A percentile compares a stretch with the other conserved stretches of the same genome.
Conservation (phyloP, 92 coral and sea anemone species). For the Parazoanthus swiftii region DNA sequence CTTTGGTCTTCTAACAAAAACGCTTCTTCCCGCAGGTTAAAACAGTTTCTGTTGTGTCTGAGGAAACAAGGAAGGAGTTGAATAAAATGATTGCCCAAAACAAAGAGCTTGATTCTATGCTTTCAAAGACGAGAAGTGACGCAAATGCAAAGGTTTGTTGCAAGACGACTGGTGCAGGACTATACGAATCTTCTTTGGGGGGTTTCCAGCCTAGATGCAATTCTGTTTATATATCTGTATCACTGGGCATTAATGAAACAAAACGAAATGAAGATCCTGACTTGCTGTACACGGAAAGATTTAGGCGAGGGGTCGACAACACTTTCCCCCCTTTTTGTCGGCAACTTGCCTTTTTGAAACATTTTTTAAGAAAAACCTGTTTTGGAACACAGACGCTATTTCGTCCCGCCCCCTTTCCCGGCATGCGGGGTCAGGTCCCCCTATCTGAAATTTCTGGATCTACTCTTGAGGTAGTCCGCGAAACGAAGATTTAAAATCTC, state of each 20-base stretch:
- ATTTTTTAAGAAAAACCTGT: too few relatives aligned
- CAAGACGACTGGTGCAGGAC: neutral
- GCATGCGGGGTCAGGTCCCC: too few relatives aligned
- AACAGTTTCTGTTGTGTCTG: constrained; percentile 87
- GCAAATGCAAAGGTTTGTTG: constrained; percentile 66
- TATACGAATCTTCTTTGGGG: neutral
- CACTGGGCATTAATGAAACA: neutral
- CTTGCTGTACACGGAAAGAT: neutral
- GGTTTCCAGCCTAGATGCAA: neutral
- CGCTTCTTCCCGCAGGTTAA: constrained; percentile 58
- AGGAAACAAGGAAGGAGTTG: constrained; percentile 79
- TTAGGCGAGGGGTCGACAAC: too few relatives aligned
- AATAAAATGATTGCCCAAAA: constrained; percentile 76
- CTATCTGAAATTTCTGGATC: too few relatives aligned
- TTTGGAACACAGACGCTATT: too few relatives aligned
- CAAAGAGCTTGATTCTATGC: constrained; percentile 64
- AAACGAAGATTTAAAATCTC: too few relatives aligned
- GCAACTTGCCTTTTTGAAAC: too few relatives aligned
- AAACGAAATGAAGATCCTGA: neutral
- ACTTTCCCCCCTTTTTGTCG: too few relatives aligned
- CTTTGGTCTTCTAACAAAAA: too few relatives aligned
- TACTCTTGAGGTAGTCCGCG: too few relatives aligned
- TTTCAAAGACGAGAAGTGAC: constrained; percentile 70
- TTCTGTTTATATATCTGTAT: too few relatives aligned
- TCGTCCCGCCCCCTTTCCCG: too few relatives aligned